Percentiles rank a stretch among this genome's conserved stretches.
phyloP scores from a whole-genome alignment of 2,888 invertebrate genomes.

The Cephus sareptanus region DNA sequence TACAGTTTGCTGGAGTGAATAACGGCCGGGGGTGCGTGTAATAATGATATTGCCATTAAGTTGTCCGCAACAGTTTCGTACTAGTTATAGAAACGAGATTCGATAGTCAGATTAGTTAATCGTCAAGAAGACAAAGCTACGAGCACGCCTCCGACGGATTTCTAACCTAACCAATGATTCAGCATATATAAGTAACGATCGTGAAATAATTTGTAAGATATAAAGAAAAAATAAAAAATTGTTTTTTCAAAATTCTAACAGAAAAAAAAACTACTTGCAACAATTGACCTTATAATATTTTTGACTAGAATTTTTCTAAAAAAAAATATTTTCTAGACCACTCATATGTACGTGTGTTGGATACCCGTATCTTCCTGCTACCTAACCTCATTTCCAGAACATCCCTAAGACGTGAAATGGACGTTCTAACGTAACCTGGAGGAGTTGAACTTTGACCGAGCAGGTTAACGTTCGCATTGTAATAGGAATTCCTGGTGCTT shows the following conservation, averaged over 20 bases:
- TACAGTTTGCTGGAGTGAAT: slow-evolving; percentile 59
- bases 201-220: no score
- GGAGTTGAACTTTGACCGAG: background rate
- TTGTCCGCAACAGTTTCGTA: slow-evolving; percentile 53
- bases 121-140: background rate
- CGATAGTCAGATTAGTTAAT: background rate
- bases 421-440: background rate
- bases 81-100: slow-evolving; percentile 1
- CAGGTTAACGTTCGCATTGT: background rate
- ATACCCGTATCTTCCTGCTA: no score
- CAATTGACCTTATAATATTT: no score
- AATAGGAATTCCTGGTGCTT: background rate
- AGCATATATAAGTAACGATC: no score
- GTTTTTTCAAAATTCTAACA: no score
- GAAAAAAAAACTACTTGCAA: no score
- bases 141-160: background rate
- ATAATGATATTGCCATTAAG: slow-evolving; percentile 61
- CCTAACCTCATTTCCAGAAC: no score
- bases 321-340: no score
- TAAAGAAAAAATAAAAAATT: no score
- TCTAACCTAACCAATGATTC: background rate
- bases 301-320: no score
- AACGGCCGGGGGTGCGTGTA: slow-evolving; percentile 45
- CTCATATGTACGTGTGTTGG: no score
- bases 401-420: background rate